phyloP scores from a whole-genome alignment of 2,113 vertebrate genomes.

The Tinamus guttatus region DNA sequence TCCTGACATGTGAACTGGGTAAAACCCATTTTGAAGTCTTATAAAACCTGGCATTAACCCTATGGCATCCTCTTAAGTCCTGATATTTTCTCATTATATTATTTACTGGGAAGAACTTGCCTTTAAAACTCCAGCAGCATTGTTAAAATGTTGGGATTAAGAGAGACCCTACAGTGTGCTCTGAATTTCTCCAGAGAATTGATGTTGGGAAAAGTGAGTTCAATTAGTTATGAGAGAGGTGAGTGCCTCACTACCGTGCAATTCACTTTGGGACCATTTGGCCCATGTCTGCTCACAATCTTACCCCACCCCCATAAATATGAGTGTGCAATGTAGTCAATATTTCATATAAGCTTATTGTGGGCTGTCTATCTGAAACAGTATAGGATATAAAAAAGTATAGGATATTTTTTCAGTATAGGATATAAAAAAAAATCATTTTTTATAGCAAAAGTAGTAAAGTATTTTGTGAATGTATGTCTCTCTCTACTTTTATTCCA shows the following conservation, averaged over 20 bases:
- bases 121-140: conserved; percentile 39
- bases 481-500: background rate
- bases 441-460: conserved; percentile 12
- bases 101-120: conserved; percentile 55
- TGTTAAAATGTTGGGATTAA: conserved; percentile 50
- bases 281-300: conserved; percentile 31
- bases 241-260: conserved; percentile 65
- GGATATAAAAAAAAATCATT: too few species aligned
- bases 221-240: conserved; percentile 61
- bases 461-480: background rate
- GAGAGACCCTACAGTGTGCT: background rate
- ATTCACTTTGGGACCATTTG: conserved; percentile 65
- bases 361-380: conserved; percentile 43
- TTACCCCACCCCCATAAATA: conserved; percentile 14
- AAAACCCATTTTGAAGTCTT: conserved; percentile 64
- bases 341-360: conserved; percentile 45
- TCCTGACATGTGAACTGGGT: conserved; percentile 66
- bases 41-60: conserved; percentile 74
- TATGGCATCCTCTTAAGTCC: conserved; percentile 63
- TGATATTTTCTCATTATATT: conserved; percentile 46
- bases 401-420: background rate
- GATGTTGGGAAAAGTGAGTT: conserved; percentile 51
- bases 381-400: background rate
- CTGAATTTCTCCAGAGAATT: conserved; percentile 50
- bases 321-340: conserved; percentile 52